Conservation (phyloP, 2,888 invertebrate species). For the Eupithecia insigniata region DNA sequence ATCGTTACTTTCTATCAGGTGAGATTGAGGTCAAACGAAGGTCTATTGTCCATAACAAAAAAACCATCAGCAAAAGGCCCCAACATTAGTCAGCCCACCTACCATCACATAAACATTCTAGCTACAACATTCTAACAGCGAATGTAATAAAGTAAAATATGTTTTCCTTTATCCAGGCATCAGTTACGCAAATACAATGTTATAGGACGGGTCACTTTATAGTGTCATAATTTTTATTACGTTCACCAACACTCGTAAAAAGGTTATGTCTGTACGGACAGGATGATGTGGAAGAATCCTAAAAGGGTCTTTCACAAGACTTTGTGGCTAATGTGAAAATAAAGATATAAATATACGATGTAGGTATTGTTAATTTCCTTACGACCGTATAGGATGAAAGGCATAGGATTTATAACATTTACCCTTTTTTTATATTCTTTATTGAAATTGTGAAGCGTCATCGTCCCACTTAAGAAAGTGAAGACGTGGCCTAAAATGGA, state of each 20-base stretch:
- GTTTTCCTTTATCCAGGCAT: slow-evolving; percentile 17
- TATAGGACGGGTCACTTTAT: slow-evolving; percentile 27
- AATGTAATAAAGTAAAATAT: slow-evolving; percentile 21
- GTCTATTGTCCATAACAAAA: too few species aligned
- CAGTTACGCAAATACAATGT: slow-evolving; percentile 28
- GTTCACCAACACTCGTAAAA: slow-evolving; percentile 25
- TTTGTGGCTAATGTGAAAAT: neutral
- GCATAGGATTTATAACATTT: too few species aligned
- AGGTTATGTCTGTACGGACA: slow-evolving; percentile 25
- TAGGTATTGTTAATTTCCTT: too few species aligned
- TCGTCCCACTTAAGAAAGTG: too few species aligned
- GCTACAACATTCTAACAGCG: slow-evolving; percentile 9
- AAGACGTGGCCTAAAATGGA: too few species aligned
- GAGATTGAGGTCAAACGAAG: too few species aligned
- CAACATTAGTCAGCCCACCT: slow-evolving; percentile 4
- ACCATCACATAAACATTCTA: slow-evolving; percentile 19
- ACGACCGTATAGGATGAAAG: too few species aligned
- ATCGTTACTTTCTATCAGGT: too few species aligned
- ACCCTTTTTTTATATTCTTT: too few species aligned
- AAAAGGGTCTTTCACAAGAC: neutral
- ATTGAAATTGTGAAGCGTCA: too few species aligned
- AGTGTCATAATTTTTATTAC: slow-evolving; percentile 33
- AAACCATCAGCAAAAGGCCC: neutral
- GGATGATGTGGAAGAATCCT: slow-evolving; percentile 14
- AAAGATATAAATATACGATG: too few species aligned